Evolutionary conservation across 2,888 invertebrate species (phyloP).

Genomic region (Cosmorhoe ocellata): DNA sequence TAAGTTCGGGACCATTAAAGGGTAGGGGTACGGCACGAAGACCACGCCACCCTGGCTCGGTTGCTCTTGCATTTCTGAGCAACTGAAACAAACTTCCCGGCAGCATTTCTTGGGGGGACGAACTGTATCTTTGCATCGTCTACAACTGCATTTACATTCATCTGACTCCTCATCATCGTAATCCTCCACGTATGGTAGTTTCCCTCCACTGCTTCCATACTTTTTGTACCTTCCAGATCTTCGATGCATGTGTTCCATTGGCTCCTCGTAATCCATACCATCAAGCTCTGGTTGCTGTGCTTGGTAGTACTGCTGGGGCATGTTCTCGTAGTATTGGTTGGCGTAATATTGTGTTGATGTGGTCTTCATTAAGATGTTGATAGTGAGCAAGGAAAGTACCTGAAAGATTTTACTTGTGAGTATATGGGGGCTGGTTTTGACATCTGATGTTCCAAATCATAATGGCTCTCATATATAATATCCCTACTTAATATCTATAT

Average conservation of each 20-base stretch:
- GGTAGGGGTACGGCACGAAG: conserved; percentile 49
- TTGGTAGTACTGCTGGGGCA: conserved; percentile 23
- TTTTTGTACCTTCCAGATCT: conserved; percentile 8
- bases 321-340: conserved; percentile 17
- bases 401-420: conserved; percentile 8
- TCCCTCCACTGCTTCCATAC: conserved; percentile 15
- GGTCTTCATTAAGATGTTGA: conserved; percentile 18
- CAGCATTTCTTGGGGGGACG: conserved; percentile 43
- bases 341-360: conserved; percentile 23
- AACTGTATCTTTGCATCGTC: conserved; percentile 34
- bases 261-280: conserved; percentile 18
- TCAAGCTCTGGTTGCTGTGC: neutral
- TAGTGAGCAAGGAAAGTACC: conserved; percentile 19
- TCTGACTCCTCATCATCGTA: conserved; percentile 37
- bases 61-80: conserved; percentile 6
- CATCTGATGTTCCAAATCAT: too few species aligned
- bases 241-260: conserved; percentile 20
- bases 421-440: neutral
- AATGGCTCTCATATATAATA: too few species aligned
- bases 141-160: conserved; percentile 47
- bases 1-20: conserved; percentile 34
- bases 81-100: conserved; percentile 11
- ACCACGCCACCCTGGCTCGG: conserved; percentile 33
- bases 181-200: conserved; percentile 5
- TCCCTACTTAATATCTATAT: too few species aligned